phyloP scores from a whole-genome alignment of 2,113 vertebrate species.

The Furnarius figulus region DNA sequence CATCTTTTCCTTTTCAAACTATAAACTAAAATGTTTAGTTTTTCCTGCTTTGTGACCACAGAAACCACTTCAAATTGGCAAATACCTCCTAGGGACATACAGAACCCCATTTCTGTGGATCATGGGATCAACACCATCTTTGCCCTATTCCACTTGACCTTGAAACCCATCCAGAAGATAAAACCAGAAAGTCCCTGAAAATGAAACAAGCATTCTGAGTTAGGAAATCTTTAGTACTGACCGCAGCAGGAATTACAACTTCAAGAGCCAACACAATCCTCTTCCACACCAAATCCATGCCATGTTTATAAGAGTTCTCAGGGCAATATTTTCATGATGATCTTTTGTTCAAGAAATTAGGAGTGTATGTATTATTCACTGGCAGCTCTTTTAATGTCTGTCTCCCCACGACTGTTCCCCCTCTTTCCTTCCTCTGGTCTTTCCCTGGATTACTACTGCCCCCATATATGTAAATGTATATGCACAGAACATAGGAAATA shows the following conservation, averaged over 20 bases:
- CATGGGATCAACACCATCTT: neutral
- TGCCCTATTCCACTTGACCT: neutral
- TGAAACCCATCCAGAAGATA: neutral
- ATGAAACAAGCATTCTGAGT: neutral
- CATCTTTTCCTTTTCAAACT: neutral
- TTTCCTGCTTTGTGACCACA: neutral
- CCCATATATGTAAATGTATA: rapidly evolving
- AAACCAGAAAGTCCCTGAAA: neutral
- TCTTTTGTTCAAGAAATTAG: neutral
- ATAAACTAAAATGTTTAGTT: neutral
- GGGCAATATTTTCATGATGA: neutral
- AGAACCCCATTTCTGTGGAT: neutral
- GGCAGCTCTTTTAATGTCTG: neutral
- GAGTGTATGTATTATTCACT: neutral
- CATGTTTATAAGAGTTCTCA: neutral
- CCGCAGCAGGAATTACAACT: neutral
- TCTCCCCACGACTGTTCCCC: neutral
- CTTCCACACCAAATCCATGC: neutral
- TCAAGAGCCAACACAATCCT: neutral
- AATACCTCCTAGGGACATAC: neutral
- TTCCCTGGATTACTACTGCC: neutral
- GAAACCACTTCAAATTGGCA: neutral
- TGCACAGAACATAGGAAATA: neutral
- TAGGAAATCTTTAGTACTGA: neutral
- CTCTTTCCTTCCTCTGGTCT: neutral